Base-by-base conservation (phyloP, 2,797 vertebrate genomes). In the Sylvilagus floridanus region DNA sequence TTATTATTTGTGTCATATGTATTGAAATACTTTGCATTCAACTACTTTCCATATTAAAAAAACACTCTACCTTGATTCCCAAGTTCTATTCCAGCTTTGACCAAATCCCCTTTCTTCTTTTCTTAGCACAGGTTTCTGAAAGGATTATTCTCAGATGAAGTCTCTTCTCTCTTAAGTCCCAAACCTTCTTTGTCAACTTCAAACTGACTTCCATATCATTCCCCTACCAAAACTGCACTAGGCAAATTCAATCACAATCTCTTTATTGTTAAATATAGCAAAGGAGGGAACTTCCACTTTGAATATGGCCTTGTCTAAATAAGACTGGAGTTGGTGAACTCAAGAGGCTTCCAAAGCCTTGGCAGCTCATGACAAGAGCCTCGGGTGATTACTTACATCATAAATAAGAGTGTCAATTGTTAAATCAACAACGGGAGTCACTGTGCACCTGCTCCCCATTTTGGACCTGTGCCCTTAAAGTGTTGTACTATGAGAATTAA, bases 201-300 rank as follows among this genome's bases (percentile, higher is more conserved):
- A 88, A 5, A 35, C 28, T 62, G 60, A 54, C 24, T 87, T 66
- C n/a, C 8, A 7, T 7, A 3, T 60, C 32, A 50, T 28, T 50
- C 47, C 12, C 78, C 52, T 17, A 78, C 28, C 26, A 69, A 85
- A 78, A 72, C 83, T 42, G 30, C 50, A 60, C 54, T 54, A 10
- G 14, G 21, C 47, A 82, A 78, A 78, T 28, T 68, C n/a, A 84
- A 71, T 65, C 78, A 82, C 28, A 65, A n/a, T 77, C 12, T 90
- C 57, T 92, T 76, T 32, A 28, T 24, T 57, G 37, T 37, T 89
- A 96, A 83, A 87, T 57, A 87, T 5, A 86, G 47, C 37, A 57
- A 24, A 73, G 37, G 42, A 47, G 42, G 9, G 42, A 47, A 47
- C 1, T 47, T 47, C 42, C 8, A 47, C 42, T 47, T 47, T 47